Evolutionary conservation across 2,113 vertebrate species (phyloP).

Genomic region (Stomatorhinus ivindoensis): DNA sequence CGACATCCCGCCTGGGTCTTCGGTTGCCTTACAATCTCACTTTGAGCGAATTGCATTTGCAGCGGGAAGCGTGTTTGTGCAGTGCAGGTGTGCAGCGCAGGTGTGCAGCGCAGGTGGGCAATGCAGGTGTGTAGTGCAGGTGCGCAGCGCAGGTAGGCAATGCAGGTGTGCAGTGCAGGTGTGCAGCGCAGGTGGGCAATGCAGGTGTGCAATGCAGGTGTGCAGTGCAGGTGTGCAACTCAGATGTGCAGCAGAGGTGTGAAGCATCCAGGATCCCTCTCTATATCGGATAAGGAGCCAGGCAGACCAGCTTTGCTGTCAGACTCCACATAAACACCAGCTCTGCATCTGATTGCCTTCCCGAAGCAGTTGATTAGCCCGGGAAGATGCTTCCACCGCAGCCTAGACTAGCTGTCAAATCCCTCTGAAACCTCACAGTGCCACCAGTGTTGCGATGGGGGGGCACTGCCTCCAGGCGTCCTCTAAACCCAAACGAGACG

Average conservation of each 20-base stretch:
- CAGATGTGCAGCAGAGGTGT: neutral
- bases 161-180: neutral
- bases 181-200: neutral
- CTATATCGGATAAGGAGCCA: neutral
- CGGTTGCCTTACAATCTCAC: neutral
- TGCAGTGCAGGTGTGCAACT: neutral
- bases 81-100: neutral
- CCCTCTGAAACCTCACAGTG: neutral
- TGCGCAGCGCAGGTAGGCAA: no score
- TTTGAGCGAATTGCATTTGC: neutral
- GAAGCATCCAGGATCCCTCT: neutral
- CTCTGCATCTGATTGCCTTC: neutral
- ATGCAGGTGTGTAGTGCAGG: neutral
- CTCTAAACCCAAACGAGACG: neutral
- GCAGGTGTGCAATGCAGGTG: neutral
- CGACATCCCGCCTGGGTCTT: neutral
- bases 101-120: neutral
- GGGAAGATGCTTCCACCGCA: neutral
- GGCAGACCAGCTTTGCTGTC: neutral
- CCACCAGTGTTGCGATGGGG: neutral
- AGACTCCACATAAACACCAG: neutral
- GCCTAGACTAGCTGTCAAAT: neutral
- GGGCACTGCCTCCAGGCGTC: neutral
- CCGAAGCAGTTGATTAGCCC: neutral
- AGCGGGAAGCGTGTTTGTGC: neutral